Evolutionary conservation across 1,140 invertebrate species (phyloP).

Genomic region (Rhysida immarginata): DNA sequence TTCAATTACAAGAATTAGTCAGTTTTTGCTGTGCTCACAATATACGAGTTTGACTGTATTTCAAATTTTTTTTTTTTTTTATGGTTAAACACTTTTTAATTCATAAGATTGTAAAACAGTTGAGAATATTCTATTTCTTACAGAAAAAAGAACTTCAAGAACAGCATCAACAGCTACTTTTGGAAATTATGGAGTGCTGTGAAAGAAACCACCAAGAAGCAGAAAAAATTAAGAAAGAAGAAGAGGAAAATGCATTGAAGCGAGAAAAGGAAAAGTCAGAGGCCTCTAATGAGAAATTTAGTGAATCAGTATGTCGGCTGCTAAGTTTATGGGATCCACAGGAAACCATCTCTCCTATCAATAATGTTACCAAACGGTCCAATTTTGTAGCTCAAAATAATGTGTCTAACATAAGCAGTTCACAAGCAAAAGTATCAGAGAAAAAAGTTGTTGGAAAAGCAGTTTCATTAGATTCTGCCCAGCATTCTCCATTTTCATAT

Average conservation of each 20-base stretch:
- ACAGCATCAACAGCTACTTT: not conserved
- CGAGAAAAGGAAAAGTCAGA: not conserved
- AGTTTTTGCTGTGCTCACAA: too few species aligned
- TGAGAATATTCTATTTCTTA: not conserved
- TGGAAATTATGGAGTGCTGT: constrained; percentile 7
- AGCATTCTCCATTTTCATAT: not conserved
- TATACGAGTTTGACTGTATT: too few species aligned
- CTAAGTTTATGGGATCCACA: constrained; percentile 7
- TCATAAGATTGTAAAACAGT: too few species aligned
- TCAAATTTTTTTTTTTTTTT: too few species aligned
- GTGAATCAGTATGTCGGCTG: constrained; percentile 5
- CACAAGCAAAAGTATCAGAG: not conserved
- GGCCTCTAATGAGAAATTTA: not conserved
- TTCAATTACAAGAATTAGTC: too few species aligned
- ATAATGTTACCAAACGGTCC: not conserved
- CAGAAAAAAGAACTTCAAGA: not conserved
- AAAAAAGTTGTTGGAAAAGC: not conserved
- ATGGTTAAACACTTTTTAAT: too few species aligned
- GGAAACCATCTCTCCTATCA: not conserved
- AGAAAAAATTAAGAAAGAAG: not conserved
- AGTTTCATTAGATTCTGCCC: not conserved
- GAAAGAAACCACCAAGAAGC: constrained; percentile 3
- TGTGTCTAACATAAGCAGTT: too few species aligned
- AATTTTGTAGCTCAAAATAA: too few species aligned
- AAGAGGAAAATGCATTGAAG: not conserved